These are phyloP conservation scores for Isichthys henryi DNA, from an alignment of 2,113 vertebrate genomes.

Conservation along the genomic window DNA sequence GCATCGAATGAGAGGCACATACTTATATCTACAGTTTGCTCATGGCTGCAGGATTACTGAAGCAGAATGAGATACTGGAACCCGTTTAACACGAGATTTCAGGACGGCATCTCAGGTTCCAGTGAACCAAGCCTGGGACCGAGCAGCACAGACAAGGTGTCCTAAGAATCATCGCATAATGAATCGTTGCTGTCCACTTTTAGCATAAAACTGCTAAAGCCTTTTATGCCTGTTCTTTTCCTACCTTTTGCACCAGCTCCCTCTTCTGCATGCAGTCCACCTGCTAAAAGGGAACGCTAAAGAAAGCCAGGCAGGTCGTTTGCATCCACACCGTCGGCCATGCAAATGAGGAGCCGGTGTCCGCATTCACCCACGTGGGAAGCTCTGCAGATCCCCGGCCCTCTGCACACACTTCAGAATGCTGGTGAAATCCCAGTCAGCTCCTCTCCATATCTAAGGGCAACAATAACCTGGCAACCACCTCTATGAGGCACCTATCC, in stretches of 20 bases:
- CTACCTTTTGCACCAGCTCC: background rate
- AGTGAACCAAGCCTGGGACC: background rate
- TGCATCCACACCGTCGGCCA: slow-evolving; percentile 52
- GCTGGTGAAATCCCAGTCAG: slow-evolving; percentile 45
- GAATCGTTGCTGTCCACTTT: background rate
- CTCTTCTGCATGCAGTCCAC: background rate
- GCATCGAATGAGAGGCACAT: background rate
- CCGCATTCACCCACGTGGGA: slow-evolving; percentile 25
- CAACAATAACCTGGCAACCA: slow-evolving; percentile 81
- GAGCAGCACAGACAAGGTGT: background rate
- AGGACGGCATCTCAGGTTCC: background rate
- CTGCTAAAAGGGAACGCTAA: background rate
- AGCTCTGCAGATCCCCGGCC: slow-evolving; percentile 21
- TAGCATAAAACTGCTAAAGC: background rate
- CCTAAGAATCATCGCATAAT: background rate
- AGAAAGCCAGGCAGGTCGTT: slow-evolving; percentile 23
- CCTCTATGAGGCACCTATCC: slow-evolving; percentile 54
- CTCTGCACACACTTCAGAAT: slow-evolving; percentile 26
- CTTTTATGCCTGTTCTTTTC: background rate
- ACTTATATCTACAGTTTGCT: background rate
- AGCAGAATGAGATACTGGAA: background rate
- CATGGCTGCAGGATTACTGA: background rate
- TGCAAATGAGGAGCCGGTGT: slow-evolving; percentile 53
- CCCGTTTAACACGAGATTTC: background rate
- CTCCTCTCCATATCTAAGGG: slow-evolving; percentile 55